Evolutionary conservation across 2,113 vertebrate species (phyloP).

Genomic region (Neolamprologus brichardi): DNA sequence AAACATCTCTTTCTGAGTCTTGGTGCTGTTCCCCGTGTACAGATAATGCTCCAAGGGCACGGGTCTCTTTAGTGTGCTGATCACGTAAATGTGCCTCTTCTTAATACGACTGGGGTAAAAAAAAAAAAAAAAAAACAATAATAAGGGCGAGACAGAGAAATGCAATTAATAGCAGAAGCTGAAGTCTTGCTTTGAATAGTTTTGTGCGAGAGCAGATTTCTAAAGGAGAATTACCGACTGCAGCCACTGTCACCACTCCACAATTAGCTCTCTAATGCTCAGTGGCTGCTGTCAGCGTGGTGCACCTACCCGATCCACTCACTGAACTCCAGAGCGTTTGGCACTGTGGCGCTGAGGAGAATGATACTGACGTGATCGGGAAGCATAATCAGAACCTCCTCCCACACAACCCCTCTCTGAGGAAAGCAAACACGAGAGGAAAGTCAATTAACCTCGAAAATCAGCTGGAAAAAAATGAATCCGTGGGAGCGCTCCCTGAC

Average conservation of each 20-base stretch:
- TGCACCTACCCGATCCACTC: conserved; percentile 86
- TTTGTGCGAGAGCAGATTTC: background rate
- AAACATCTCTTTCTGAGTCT: conserved; percentile 87
- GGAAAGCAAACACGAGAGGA: background rate
- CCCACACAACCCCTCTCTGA: conserved; percentile 91
- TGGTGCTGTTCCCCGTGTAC: conserved; percentile 89
- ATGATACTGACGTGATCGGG: conserved; percentile 90
- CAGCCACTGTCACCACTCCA: background rate
- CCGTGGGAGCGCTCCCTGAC: conserved; percentile 33
- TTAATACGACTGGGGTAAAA: conserved; percentile 77
- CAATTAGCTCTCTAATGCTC: background rate
- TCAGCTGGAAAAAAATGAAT: background rate
- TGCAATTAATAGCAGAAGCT: background rate
- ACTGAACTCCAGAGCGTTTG: conserved; percentile 88
- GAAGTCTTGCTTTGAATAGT: background rate
- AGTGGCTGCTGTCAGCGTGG: background rate
- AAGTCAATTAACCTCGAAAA: background rate
- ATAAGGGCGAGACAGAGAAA: background rate
- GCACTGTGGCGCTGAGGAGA: conserved; percentile 87
- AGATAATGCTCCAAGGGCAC: conserved; percentile 86
- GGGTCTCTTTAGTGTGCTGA: conserved; percentile 84
- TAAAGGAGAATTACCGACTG: background rate
- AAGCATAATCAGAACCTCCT: conserved; percentile 91
- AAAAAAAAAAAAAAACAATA: fast-evolving
- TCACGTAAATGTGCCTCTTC: conserved; percentile 83